These are phyloP conservation scores for Halcyon badia DNA, from an alignment of 2,797 vertebrate genomes.

Conservation along the genomic window DNA sequence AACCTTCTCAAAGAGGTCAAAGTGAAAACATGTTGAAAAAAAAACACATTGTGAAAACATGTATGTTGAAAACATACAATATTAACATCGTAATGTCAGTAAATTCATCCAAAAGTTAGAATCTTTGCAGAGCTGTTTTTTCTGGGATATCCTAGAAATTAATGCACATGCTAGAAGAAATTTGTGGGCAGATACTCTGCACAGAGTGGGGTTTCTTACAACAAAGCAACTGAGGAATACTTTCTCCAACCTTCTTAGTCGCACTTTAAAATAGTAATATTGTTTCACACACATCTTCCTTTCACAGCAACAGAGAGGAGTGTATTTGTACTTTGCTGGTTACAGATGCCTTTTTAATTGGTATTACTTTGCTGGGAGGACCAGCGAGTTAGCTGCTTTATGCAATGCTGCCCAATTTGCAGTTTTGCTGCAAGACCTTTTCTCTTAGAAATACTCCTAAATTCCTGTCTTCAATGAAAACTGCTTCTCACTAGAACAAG, in stretches of 20 bases:
- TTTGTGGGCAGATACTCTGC: background rate
- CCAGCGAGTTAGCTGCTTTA: constrained; percentile 15
- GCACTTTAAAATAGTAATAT: background rate
- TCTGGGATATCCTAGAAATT: background rate
- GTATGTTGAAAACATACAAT: background rate
- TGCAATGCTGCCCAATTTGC: background rate
- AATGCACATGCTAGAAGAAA: background rate
- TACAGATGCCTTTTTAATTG: constrained; percentile 16
- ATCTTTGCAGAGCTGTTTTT: background rate
- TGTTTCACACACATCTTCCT: background rate
- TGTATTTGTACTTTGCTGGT: background rate
- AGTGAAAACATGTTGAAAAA: background rate
- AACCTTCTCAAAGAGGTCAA: background rate
- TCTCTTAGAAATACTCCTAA: constrained; percentile 48
- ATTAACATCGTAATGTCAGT: background rate
- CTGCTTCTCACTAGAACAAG: constrained; percentile 43
- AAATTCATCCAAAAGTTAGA: background rate
- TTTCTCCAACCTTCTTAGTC: constrained; percentile 3
- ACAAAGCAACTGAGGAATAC: background rate
- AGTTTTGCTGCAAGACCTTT: constrained; percentile 53
- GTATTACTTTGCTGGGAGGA: constrained; percentile 53
- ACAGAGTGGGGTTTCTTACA: background rate
- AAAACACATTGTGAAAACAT: no score
- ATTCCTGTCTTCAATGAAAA: constrained; percentile 59
- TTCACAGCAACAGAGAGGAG: background rate